These are phyloP conservation scores for Erebia aethiops DNA, from an alignment of 2,888 invertebrate genomes.

Conservation along the genomic window DNA sequence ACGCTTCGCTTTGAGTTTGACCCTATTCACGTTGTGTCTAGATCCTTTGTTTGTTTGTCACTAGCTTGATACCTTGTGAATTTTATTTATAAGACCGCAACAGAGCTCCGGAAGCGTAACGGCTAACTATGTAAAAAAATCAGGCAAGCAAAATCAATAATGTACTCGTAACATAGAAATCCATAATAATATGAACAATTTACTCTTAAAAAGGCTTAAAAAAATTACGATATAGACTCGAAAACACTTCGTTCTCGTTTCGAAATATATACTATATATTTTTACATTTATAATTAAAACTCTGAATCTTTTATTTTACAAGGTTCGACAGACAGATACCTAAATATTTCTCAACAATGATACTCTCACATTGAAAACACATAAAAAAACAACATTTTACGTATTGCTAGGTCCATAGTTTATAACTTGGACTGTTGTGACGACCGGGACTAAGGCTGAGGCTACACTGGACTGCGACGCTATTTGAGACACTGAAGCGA, in stretches of 20 bases:
- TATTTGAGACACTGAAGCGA: not conserved
- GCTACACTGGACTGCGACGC: not conserved
- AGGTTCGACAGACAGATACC: slow-evolving; percentile 63
- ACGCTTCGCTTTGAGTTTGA: not conserved
- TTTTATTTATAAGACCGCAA: slow-evolving; percentile 27
- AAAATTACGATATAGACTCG: slow-evolving; percentile 35
- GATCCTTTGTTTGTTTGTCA: too few relatives aligned
- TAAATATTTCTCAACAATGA: slow-evolving; percentile 61
- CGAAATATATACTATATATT: slow-evolving; percentile 40
- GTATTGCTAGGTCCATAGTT: slow-evolving; percentile 52
- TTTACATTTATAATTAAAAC: slow-evolving; percentile 50
- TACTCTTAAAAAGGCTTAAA: slow-evolving; percentile 40
- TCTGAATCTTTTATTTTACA: slow-evolving; percentile 69
- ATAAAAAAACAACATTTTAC: slow-evolving; percentile 54
- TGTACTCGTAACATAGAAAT: slow-evolving; percentile 45
- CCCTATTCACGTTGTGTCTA: not conserved
- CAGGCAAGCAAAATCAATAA: slow-evolving; percentile 67
- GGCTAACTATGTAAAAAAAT: slow-evolving; percentile 56
- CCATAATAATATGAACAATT: slow-evolving; percentile 25
- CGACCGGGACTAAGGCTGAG: slow-evolving; percentile 3
- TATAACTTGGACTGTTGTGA: slow-evolving; percentile 46
- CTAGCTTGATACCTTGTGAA: not conserved
- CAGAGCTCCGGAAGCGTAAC: slow-evolving; percentile 40
- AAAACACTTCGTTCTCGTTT: slow-evolving; percentile 29
- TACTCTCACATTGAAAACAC: slow-evolving; percentile 63